phyloP scores from a whole-genome alignment of 1,140 invertebrate species.

The Brachionus asplanchnoidis region DNA sequence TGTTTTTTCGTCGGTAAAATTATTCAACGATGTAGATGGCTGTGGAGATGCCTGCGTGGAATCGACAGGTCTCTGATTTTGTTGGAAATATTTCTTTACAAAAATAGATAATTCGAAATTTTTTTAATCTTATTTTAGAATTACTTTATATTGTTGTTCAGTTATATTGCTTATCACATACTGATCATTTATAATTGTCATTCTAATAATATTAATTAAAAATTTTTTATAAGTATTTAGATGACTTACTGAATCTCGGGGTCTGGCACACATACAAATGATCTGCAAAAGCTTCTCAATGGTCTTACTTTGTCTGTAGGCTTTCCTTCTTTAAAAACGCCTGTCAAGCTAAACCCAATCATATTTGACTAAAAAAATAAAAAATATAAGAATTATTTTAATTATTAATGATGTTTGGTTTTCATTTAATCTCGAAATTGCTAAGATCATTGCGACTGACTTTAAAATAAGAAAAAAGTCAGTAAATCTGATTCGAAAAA shows the following conservation, averaged over 20 bases:
- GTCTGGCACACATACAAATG: conserved; percentile 26
- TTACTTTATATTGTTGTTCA: not conserved
- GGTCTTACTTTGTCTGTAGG: not conserved
- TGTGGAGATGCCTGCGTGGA: not conserved
- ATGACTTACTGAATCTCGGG: not conserved
- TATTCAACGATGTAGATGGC: not conserved
- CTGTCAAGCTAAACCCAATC: not conserved
- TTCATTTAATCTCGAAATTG: too few species aligned
- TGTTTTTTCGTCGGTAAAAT: not conserved
- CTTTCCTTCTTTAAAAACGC: conserved; percentile 29
- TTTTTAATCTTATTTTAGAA: not conserved
- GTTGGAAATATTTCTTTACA: conserved; percentile 13
- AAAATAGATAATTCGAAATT: not conserved
- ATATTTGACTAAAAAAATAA: not conserved
- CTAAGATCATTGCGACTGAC: too few species aligned
- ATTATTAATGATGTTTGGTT: too few species aligned
- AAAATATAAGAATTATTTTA: not conserved
- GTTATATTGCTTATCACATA: conserved; percentile 5
- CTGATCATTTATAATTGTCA: conserved; percentile 33
- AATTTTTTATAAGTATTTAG: not conserved
- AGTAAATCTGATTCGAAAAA: too few species aligned
- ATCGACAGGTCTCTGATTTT: not conserved
- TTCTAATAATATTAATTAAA: not conserved
- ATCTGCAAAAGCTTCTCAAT: conserved; percentile 18
- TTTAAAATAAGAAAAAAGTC: too few species aligned